phyloP scores from a whole-genome alignment of 2,888 invertebrate species.

The Polietes domitor region DNA sequence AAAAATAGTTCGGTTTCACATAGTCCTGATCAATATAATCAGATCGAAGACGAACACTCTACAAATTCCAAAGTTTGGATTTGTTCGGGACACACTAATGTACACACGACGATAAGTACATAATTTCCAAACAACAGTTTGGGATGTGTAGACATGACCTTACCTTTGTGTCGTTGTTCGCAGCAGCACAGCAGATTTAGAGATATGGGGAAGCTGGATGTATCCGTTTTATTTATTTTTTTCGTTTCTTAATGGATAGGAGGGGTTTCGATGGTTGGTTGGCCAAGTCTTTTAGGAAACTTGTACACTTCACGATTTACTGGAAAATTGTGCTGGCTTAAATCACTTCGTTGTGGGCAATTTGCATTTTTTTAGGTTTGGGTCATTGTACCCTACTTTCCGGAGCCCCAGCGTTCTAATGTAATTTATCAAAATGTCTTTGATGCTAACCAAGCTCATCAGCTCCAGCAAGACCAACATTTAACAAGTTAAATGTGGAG shows the following conservation, averaged over 20 bases:
- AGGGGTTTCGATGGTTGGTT: too few relatives aligned
- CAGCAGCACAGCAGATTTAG: background rate
- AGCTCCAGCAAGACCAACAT: slow-evolving; percentile 15
- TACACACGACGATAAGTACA: too few relatives aligned
- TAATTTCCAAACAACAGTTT: background rate
- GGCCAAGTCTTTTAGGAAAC: too few relatives aligned
- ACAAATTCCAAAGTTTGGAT: too few relatives aligned
- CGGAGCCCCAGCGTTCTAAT: slow-evolving; percentile 36
- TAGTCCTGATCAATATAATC: too few relatives aligned
- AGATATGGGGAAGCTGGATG: background rate
- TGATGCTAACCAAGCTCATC: slow-evolving; percentile 20
- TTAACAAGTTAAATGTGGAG: background rate
- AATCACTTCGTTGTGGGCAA: background rate
- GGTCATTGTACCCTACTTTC: slow-evolving; percentile 10
- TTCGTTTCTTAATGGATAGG: too few relatives aligned
- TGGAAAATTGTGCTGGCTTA: too few relatives aligned
- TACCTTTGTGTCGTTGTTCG: background rate
- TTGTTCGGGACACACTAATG: too few relatives aligned
- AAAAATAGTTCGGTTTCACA: too few relatives aligned
- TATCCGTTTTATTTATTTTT: background rate
- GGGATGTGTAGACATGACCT: background rate
- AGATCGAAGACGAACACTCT: too few relatives aligned
- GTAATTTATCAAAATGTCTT: slow-evolving; percentile 53
- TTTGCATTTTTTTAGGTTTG: background rate
- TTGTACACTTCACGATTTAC: too few relatives aligned